Conservation (phyloP, 2,797 vertebrate species). For the Siniperca obscura region DNA sequence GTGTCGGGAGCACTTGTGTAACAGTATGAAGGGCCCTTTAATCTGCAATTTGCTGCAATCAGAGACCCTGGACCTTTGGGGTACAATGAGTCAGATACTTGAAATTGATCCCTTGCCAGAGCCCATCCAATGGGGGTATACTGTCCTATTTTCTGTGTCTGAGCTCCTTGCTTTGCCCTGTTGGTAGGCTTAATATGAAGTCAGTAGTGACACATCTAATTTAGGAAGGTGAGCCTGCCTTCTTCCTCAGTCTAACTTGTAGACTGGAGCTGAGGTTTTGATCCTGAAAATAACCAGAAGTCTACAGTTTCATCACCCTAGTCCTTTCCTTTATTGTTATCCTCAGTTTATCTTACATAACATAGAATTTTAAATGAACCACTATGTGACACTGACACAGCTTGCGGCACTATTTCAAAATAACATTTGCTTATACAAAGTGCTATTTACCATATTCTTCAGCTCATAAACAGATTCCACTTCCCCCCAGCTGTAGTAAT, state of each 20-base stretch:
- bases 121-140: conserved; percentile 20
- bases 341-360: conserved; percentile 20
- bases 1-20: conserved; percentile 59
- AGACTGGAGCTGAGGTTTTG: conserved; percentile 1
- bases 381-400: not conserved
- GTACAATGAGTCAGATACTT: conserved; percentile 69
- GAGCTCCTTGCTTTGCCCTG: conserved; percentile 14
- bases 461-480: not conserved
- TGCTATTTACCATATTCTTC: conserved; percentile 19
- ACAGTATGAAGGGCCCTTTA: conserved; percentile 69
- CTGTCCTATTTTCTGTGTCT: conserved; percentile 42
- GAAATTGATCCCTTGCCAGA: conserved; percentile 64
- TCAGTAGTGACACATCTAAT: conserved; percentile 28
- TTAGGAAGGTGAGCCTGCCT: conserved; percentile 23
- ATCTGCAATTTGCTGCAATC: conserved; percentile 79
- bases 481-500: not conserved
- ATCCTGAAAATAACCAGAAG: conserved; percentile 10
- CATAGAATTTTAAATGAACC: conserved; percentile 16
- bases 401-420: conserved; percentile 26
- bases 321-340: not conserved
- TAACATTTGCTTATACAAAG: conserved; percentile 14
- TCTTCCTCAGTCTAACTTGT: conserved; percentile 1
- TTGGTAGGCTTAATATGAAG: conserved; percentile 30
- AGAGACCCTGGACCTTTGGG: conserved; percentile 69
- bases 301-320: conserved; percentile 2